Conservation (phyloP, 1,140 invertebrate species). For the Papilio xuthus region DNA sequence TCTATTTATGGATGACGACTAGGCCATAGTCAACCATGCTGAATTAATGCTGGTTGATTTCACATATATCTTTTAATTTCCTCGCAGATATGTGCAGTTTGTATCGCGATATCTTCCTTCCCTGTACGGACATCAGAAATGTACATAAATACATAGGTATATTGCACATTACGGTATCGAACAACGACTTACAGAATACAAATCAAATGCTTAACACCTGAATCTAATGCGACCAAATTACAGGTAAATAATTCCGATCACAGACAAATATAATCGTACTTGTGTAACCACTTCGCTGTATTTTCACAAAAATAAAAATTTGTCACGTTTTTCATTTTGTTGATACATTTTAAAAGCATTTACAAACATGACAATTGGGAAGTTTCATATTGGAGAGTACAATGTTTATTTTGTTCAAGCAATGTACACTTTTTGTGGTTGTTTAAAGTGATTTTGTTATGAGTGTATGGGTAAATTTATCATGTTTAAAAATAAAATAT, state of each 20-base stretch:
- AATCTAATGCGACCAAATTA: not conserved
- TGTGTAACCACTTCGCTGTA: not conserved
- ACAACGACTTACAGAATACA: too few species aligned
- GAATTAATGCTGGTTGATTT: too few species aligned
- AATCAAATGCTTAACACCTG: too few species aligned
- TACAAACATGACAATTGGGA: not conserved
- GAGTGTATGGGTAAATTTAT: not conserved
- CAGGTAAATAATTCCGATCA: not conserved
- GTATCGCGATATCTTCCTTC: too few species aligned
- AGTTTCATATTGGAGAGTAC: not conserved
- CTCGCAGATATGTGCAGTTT: too few species aligned
- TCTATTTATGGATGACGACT: too few species aligned
- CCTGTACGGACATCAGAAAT: too few species aligned
- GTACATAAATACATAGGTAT: too few species aligned
- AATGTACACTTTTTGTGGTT: not conserved
- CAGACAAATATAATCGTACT: not conserved
- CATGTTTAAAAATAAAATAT: not conserved
- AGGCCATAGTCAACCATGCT: too few species aligned
- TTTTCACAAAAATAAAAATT: not conserved
- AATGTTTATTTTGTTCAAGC: slow-evolving; percentile 6
- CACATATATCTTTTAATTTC: too few species aligned
- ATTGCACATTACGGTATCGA: too few species aligned
- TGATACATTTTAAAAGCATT: slow-evolving; percentile 17
- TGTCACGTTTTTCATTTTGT: not conserved
- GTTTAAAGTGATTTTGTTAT: slow-evolving; percentile 7